Conservation (phyloP, 1,140 invertebrate genomes). For the Zaprionus nigranus region DNA sequence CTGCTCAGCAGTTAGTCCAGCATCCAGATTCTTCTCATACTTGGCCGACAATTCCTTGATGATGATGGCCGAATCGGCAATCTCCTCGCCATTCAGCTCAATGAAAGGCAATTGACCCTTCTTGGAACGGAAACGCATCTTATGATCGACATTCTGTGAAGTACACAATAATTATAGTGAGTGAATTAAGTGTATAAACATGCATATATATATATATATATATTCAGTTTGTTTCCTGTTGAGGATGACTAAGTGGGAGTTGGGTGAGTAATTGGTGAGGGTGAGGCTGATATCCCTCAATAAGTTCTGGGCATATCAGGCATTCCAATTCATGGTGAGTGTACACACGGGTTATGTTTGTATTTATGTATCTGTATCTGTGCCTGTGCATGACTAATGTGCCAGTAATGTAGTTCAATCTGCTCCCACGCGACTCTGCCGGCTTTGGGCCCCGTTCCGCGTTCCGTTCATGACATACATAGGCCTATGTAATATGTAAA, state of each 20-base stretch:
- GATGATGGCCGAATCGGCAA: conserved; percentile 95
- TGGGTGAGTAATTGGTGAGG: conserved; percentile 55
- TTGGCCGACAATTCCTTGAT: conserved; percentile 93
- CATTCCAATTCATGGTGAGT: conserved; percentile 49
- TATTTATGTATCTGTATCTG: conserved; percentile 12
- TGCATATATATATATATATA: not conserved
- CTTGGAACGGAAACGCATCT: conserved; percentile 96
- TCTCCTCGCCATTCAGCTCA: conserved; percentile 96
- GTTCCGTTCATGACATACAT: conserved; percentile 79
- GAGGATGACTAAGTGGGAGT: conserved; percentile 46
- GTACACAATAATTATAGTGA: conserved; percentile 3
- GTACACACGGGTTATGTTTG: conserved; percentile 1
- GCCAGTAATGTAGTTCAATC: conserved; percentile 70
- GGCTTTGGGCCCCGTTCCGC: conserved; percentile 36
- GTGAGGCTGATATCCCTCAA: conserved; percentile 25
- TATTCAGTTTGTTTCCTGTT: not conserved
- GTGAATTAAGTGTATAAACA: not conserved
- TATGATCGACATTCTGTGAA: conserved; percentile 96
- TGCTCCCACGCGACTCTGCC: conserved; percentile 41
- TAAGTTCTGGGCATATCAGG: conserved; percentile 32
- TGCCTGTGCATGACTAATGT: conserved; percentile 53
- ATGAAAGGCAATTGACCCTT: conserved; percentile 97
- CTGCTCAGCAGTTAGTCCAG: conserved; percentile 91
- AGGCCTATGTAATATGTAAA: conserved; percentile 36
- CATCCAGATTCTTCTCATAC: conserved; percentile 93